These are phyloP conservation scores for Prunella himalayana DNA, from an alignment of 2,113 vertebrate genomes.

Conservation along the genomic window DNA sequence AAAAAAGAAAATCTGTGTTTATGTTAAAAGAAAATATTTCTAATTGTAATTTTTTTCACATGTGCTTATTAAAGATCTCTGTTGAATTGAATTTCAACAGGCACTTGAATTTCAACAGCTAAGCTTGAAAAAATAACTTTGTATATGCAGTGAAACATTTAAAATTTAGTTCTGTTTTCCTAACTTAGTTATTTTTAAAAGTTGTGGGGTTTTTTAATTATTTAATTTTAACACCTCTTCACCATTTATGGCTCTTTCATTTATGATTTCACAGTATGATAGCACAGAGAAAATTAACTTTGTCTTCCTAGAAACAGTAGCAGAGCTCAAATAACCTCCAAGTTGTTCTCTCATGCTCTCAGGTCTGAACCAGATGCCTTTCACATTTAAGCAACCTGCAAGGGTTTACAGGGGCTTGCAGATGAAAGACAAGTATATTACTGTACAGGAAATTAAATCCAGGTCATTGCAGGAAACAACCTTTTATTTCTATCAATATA, in stretches of 20 bases:
- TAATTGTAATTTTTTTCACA: neutral
- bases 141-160: neutral
- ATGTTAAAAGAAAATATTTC: neutral
- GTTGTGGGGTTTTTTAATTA: neutral
- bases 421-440: neutral
- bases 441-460: neutral
- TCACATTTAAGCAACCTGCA: neutral
- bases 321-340: neutral
- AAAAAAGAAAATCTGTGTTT: neutral
- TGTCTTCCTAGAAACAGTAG: neutral
- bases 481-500: neutral
- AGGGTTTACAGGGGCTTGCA: neutral
- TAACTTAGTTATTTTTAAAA: neutral
- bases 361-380: neutral
- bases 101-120: neutral
- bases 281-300: neutral
- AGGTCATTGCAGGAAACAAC: neutral
- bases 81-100: neutral
- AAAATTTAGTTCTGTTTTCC: neutral
- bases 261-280: neutral
- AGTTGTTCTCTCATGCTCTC: neutral
- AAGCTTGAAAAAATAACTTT: neutral
- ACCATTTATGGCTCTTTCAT: neutral
- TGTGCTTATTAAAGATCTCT: neutral
- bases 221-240: neutral